Conservation (phyloP, 2,797 vertebrate genomes). For the Dendrocincla tyrannina region DNA sequence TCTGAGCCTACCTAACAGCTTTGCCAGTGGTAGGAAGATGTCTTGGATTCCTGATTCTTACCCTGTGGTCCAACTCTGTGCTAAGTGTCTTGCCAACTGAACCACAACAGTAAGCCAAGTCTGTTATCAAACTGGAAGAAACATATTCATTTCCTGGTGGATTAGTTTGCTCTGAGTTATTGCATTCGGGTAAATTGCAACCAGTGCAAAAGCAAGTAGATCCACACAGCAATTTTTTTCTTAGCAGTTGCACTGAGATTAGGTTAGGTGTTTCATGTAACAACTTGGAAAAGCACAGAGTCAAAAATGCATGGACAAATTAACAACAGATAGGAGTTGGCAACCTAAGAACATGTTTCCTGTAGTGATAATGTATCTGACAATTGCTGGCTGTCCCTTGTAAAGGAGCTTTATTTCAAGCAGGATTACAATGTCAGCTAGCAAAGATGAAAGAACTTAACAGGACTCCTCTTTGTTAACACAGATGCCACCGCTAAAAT, state of each 20-base stretch:
- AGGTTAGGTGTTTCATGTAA: neutral
- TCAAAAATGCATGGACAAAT: neutral
- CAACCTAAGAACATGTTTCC: neutral
- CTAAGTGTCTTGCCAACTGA: neutral
- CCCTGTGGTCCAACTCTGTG: neutral
- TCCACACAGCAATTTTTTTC: neutral
- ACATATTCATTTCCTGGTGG: neutral
- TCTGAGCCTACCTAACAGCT: neutral
- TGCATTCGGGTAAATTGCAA: neutral
- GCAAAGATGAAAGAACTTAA: neutral
- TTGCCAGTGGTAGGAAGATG: neutral
- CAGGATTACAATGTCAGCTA: neutral
- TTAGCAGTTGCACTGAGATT: neutral
- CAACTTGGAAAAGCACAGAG: neutral
- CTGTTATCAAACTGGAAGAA: neutral
- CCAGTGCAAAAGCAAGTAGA: neutral
- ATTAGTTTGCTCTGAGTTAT: neutral
- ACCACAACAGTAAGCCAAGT: neutral
- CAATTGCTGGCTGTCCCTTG: neutral
- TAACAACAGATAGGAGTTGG: neutral
- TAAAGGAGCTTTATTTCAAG: neutral
- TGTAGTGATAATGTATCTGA: neutral
- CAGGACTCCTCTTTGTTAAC: neutral
- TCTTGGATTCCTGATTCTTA: neutral
- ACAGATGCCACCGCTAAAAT: neutral